Base-by-base conservation (phyloP, 2,113 vertebrate species). In the Protomyctophum bolini region DNA sequence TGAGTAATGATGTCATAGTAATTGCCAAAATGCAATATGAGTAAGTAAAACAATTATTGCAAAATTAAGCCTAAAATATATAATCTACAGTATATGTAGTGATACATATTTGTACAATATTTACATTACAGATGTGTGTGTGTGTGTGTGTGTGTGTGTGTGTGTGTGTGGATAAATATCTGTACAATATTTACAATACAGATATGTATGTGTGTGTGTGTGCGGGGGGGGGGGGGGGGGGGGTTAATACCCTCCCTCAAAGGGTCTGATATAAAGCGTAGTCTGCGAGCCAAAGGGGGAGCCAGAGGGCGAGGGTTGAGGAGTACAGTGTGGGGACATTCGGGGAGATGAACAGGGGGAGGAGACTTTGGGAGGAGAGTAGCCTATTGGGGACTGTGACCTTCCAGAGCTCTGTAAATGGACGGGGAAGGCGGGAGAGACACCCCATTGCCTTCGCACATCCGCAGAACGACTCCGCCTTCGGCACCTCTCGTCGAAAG, bases 271-370 rank as follows among this genome's bases (percentile, higher is more conserved):
- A 2, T 2, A 15, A 11, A 86, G 54, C 68, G 70, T 49, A 45
- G 48, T 68, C 71, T 82, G 71, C 15, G 75, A 86, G 76, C 76
- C 74, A 58, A 58, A 65, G 41, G 73, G 82, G 56, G 80, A 79
- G 14, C 28, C 4, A 0, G 11, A 6, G 0, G 76, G 88, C 2
- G 68, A 69, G 58, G 62, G 49, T 2, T n/a, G 5, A 56, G 73
- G 80, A 46, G 51, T 51, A n/a, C 6, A 9, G 29, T 0, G 0
- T 3, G 63, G 56, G 21, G 75, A 6, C 9, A 33, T 11, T 10
- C 48, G 68, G 55, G 0, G 45, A 78, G 29, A 33, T 33, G 33
- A 55, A n/a, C 6, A 9, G 29, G 0, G 0, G 5, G 63, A 51
- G 21, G 75, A 6, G 10, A 33, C n/a, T 10, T 51, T 69, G 57